Percentiles rank a stretch among this genome's conserved stretches.
Conservation (phyloP, 2,113 vertebrate genomes). For the Argyrosomus japonicus region DNA sequence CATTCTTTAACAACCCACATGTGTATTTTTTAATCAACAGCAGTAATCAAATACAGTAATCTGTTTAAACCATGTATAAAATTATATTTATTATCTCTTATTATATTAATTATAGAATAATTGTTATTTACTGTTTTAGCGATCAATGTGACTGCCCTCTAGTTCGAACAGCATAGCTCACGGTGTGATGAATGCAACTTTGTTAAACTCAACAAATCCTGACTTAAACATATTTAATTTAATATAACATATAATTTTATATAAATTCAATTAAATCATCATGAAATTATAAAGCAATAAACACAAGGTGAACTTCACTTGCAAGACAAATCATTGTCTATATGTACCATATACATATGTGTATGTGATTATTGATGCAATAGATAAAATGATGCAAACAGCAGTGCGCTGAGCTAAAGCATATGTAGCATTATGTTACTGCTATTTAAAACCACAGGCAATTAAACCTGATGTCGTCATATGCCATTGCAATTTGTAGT, state of each 20-base stretch:
- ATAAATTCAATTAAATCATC: background rate
- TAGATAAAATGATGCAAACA: background rate
- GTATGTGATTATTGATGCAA: background rate
- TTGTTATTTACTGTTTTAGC: background rate
- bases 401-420: background rate
- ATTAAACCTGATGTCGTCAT: slow-evolving; percentile 18
- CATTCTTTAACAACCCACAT: background rate
- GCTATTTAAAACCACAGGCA: slow-evolving; percentile 24
- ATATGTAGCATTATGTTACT: slow-evolving; percentile 6
- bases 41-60: background rate
- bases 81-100: too few species aligned
- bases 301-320: background rate
- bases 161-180: background rate
- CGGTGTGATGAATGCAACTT: background rate
- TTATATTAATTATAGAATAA: too few species aligned
- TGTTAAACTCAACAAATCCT: background rate
- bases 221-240: background rate
- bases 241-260: too few species aligned
- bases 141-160: background rate
- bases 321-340: background rate
- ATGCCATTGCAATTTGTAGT: background rate
- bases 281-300: background rate
- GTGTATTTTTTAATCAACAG: background rate
- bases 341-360: background rate
- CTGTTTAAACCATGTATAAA: too few species aligned